A percentile compares a stretch with the other conserved stretches of the same genome.
These are phyloP conservation scores for Pachycephala philippinensis DNA, from an alignment of 2,113 vertebrate genomes.

Conservation along the genomic window DNA sequence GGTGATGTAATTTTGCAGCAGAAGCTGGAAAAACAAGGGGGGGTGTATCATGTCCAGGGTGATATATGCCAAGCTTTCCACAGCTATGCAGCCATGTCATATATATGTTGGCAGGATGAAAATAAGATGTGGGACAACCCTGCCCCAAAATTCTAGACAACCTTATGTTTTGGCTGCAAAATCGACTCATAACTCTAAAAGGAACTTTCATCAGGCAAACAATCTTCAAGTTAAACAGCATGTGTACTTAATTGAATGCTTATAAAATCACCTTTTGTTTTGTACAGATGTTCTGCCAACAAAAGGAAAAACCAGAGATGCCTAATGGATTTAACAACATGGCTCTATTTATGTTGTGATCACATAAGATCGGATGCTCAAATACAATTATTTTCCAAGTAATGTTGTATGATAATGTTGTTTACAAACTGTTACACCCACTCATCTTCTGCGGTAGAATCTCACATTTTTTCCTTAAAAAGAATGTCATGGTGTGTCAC, in stretches of 20 bases:
- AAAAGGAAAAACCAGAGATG: not conserved
- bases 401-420: not conserved
- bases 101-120: constrained; percentile 2
- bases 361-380: not conserved
- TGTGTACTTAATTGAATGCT: not conserved
- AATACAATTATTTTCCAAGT: not conserved
- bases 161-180: constrained; percentile 4
- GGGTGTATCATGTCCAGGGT: not conserved
- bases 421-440: not conserved
- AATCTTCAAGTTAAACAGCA: not conserved
- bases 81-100: not conserved
- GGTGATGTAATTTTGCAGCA: constrained; percentile 58
- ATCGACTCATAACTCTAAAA: not conserved
- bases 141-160: not conserved
- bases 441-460: not conserved
- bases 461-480: not conserved
- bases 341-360: not conserved
- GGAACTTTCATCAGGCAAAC: not conserved
- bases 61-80: constrained; percentile 24
- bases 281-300: not conserved
- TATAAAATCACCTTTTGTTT: constrained; percentile 32
- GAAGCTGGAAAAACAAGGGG: constrained; percentile 50
- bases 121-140: not conserved
- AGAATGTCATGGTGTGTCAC: not conserved
- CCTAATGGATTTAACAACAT: not conserved